phyloP scores from a whole-genome alignment of 1,140 invertebrate species.

The Monomorium pharaonis region DNA sequence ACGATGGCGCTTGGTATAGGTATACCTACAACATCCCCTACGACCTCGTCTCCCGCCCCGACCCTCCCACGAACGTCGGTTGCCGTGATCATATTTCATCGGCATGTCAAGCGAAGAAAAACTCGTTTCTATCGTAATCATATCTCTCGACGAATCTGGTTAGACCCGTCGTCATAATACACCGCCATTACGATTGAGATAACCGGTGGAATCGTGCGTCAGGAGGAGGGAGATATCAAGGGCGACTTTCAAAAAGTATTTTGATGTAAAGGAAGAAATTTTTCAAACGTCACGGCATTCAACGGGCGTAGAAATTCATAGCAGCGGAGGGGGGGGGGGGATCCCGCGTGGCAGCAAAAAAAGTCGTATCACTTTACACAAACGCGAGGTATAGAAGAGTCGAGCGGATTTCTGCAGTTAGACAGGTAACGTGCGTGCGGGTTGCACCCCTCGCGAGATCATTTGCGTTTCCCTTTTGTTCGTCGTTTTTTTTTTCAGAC shows the following conservation, averaged over 20 bases:
- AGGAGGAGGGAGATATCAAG: background rate
- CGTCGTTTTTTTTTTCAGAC: background rate
- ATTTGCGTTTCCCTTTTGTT: constrained; percentile 30
- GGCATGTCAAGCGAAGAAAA: constrained; percentile 54
- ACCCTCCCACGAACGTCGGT: constrained; percentile 18
- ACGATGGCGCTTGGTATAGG: constrained; percentile 43
- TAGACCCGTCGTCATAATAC: constrained; percentile 38
- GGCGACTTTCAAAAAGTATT: constrained; percentile 21
- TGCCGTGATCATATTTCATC: constrained; percentile 61
- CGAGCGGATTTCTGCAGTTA: constrained; percentile 33
- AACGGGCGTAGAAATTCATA: background rate
- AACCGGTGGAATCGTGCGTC: constrained; percentile 41
- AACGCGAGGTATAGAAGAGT: background rate
- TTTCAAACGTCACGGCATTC: constrained; percentile 43
- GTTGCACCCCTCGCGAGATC: constrained; percentile 14
- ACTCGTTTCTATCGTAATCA: constrained; percentile 59
- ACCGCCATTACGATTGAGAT: constrained; percentile 58
- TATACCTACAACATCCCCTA: background rate
- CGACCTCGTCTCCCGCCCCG: background rate
- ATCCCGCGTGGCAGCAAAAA: background rate
- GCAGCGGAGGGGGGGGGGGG: too few species aligned
- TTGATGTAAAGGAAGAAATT: constrained; percentile 19
- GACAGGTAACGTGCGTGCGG: constrained; percentile 28
- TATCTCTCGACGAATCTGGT: constrained; percentile 57
- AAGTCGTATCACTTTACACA: constrained; percentile 46